Percentiles rank a stretch among this genome's conserved stretches.
Conservation (phyloP, 2,888 invertebrate genomes). For the Lepidonotus clava region DNA sequence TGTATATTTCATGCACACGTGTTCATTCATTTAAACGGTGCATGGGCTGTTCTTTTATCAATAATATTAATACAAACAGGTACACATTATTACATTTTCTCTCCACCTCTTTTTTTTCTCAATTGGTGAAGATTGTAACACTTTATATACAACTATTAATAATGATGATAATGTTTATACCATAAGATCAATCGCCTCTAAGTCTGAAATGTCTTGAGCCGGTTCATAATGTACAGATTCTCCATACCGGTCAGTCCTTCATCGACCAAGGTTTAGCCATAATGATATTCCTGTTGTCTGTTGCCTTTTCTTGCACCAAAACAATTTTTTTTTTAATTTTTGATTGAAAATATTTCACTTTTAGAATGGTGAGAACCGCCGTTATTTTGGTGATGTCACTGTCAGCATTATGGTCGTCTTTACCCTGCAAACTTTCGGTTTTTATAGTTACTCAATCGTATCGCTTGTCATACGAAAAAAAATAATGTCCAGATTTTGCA, state of each 20-base stretch:
- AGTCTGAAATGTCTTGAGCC: neutral
- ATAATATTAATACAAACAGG: neutral
- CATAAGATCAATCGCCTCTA: neutral
- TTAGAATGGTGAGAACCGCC: neutral
- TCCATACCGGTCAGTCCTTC: too few relatives aligned
- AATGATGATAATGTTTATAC: neutral
- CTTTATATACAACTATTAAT: neutral
- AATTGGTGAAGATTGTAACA: neutral
- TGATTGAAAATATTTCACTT: neutral
- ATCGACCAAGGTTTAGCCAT: neutral
- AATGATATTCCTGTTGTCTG: neutral
- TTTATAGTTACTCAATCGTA: neutral
- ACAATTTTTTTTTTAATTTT: neutral
- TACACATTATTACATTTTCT: conserved; percentile 18
- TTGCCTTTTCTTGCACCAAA: conserved; percentile 45
- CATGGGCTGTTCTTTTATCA: neutral
- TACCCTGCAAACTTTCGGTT: neutral
- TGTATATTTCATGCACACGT: conserved; percentile 12
- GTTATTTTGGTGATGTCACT: neutral
- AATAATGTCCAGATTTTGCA: neutral
- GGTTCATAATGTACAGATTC: too few relatives aligned
- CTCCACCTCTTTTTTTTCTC: conserved; percentile 1
- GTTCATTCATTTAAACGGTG: neutral
- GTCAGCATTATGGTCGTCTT: conserved; percentile 12
- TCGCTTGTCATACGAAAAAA: neutral